Evolutionary conservation across 2,797 vertebrate species (phyloP).

Genomic region (Hydrophis major): DNA sequence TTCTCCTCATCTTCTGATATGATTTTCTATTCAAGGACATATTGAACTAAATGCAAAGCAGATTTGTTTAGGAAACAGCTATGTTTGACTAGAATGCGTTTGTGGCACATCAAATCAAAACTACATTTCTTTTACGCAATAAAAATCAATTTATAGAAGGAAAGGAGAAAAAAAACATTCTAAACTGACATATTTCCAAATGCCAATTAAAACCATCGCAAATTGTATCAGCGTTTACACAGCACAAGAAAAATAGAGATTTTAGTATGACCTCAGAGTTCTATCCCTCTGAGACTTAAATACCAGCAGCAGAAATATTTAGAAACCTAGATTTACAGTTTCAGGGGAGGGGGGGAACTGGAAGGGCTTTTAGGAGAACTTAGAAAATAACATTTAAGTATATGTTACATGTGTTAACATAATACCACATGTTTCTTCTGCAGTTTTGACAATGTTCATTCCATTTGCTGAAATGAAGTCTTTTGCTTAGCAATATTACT

Average conservation of each 20-base stretch:
- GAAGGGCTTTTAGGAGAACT: background rate
- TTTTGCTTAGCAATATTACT: background rate
- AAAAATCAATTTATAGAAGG: background rate
- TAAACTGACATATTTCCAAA: background rate
- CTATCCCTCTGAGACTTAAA: background rate
- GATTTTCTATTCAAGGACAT: background rate
- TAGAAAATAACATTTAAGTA: background rate
- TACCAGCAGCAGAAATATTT: background rate
- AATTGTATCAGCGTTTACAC: background rate
- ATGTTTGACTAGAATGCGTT: background rate
- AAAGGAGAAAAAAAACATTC: background rate
- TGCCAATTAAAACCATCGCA: background rate
- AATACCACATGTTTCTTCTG: background rate
- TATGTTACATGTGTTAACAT: background rate
- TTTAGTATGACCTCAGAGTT: background rate
- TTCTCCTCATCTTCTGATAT: background rate
- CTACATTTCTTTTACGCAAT: background rate
- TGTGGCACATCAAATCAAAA: background rate
- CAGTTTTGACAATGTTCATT: background rate
- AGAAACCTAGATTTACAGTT: background rate
- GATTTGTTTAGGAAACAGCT: background rate
- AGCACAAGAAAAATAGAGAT: background rate
- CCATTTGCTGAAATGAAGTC: background rate
- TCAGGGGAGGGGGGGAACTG: background rate
- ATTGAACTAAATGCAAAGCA: background rate